These are phyloP conservation scores for Aricia agestis DNA, from an alignment of 1,140 invertebrate genomes.

Conservation along the genomic window DNA sequence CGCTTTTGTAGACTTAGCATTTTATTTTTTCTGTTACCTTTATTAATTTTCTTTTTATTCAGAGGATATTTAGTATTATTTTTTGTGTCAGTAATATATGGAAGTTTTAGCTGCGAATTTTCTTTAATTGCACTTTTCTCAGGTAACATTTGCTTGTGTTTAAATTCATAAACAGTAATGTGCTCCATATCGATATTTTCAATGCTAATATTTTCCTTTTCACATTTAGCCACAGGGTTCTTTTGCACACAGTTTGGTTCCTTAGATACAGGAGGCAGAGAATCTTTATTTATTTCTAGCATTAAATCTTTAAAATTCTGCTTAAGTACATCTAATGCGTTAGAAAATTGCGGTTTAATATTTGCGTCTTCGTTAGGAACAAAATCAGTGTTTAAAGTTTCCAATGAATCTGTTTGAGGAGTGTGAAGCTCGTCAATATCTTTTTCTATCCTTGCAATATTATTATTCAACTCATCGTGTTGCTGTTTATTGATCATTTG, in stretches of 20 bases:
- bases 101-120: conserved; percentile 42
- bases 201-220: conserved; percentile 18
- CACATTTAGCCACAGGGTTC: not conserved
- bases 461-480: conserved; percentile 26
- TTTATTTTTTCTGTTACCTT: conserved; percentile 41
- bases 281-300: conserved; percentile 21
- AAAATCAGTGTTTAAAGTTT: conserved; percentile 41
- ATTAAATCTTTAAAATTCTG: conserved; percentile 48
- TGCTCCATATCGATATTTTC: conserved; percentile 59
- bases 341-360: conserved; percentile 46
- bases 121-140: conserved; percentile 25
- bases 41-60: conserved; percentile 36
- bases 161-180: conserved; percentile 58
- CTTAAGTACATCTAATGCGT: conserved; percentile 55
- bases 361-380: conserved; percentile 19
- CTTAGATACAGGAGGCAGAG: not conserved
- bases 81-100: conserved; percentile 55
- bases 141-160: conserved; percentile 30
- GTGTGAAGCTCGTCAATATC: conserved; percentile 52
- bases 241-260: not conserved
- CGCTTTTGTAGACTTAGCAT: conserved; percentile 47
- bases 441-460: conserved; percentile 29
- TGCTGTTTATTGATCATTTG: conserved; percentile 47
- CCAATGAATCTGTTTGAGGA: conserved; percentile 55
- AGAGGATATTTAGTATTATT: conserved; percentile 28